phyloP scores from a whole-genome alignment of 2,888 invertebrate species.

The Andrena bucephala region DNA sequence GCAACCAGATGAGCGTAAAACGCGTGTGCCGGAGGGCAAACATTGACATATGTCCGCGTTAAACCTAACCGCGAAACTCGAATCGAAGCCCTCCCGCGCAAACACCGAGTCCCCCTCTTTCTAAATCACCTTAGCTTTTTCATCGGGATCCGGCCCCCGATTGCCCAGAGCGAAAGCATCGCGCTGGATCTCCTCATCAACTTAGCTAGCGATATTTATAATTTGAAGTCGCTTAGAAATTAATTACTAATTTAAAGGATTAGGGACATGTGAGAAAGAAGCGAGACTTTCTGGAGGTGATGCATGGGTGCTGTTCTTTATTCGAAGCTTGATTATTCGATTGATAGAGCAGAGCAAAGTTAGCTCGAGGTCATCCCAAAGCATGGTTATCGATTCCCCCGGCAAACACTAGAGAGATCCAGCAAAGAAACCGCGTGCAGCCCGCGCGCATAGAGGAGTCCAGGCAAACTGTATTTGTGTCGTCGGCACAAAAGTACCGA shows the following conservation, averaged over 20 bases:
- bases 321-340: no score
- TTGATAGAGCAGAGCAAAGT: no score
- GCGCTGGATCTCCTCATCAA: neutral
- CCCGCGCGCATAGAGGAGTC: neutral
- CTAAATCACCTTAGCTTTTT: constrained; percentile 30
- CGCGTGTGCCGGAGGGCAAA: constrained; percentile 81
- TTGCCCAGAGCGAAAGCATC: neutral
- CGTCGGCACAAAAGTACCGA: constrained; percentile 42
- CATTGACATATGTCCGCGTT: constrained; percentile 83
- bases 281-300: no score
- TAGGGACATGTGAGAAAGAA: no score
- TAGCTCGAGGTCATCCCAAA: no score
- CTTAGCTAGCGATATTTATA: no score
- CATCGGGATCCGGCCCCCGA: neutral
- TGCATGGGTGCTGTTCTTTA: no score
- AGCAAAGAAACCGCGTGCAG: neutral
- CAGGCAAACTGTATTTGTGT: constrained; percentile 35
- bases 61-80: constrained; percentile 74
- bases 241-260: no score
- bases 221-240: no score
- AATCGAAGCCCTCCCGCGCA: constrained; percentile 57
- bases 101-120: constrained; percentile 32
- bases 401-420: neutral
- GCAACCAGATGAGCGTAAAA: constrained; percentile 80
- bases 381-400: neutral